Evolutionary conservation across 2,113 vertebrate species (phyloP).

Genomic region (Onychostoma macrolepis): DNA sequence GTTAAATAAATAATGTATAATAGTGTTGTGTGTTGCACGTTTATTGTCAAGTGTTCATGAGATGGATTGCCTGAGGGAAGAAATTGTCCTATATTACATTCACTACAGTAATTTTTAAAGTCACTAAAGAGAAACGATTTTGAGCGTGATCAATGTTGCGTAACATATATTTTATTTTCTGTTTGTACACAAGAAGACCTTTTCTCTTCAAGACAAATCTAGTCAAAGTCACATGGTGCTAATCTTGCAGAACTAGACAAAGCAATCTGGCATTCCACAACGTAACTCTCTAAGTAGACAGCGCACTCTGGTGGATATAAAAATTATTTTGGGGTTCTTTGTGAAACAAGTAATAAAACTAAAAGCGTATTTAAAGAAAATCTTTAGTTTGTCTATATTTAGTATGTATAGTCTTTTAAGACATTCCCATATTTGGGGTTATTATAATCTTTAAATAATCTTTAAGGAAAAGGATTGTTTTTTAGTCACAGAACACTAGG

Average conservation of each 20-base stretch:
- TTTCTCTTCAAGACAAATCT: neutral
- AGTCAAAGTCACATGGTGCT: neutral
- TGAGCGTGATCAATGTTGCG: neutral
- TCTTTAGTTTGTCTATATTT: neutral
- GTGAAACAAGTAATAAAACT: neutral
- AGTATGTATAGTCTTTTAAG: neutral
- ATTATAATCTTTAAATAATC: too few relatives aligned
- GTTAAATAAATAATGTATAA: too few relatives aligned
- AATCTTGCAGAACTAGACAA: neutral
- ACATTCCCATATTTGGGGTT: neutral
- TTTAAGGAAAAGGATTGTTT: neutral
- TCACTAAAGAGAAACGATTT: neutral
- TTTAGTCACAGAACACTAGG: neutral
- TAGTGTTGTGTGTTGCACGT: too few relatives aligned
- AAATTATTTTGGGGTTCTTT: neutral
- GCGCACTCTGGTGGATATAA: conserved; percentile 18
- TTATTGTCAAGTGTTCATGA: too few relatives aligned
- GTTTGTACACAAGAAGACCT: neutral
- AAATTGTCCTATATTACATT: neutral
- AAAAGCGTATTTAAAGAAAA: neutral
- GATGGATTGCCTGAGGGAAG: too few relatives aligned
- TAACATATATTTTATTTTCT: neutral
- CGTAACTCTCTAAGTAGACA: neutral
- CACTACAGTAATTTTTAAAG: neutral
- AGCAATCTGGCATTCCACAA: neutral